Conservation (phyloP, 2,888 invertebrate species). For the Acanthococcus lagerstroemiae region DNA sequence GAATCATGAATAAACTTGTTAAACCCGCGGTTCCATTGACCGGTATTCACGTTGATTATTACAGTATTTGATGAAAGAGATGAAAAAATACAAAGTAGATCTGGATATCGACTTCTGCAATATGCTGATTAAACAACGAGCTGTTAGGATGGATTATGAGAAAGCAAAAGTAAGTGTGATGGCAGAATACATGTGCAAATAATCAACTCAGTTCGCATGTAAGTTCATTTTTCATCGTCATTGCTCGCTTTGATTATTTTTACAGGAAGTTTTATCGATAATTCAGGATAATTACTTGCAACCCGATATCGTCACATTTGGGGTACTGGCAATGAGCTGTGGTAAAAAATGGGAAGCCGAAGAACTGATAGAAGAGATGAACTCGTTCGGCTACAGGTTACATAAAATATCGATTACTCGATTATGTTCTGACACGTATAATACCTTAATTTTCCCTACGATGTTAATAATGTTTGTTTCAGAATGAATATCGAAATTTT, state of each 20-base stretch:
- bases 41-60: slow-evolving; percentile 32
- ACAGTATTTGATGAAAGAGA: slow-evolving; percentile 49
- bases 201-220: no score
- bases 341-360: slow-evolving; percentile 51
- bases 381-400: slow-evolving; percentile 54
- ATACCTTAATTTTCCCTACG: no score
- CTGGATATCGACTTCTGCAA: slow-evolving; percentile 78
- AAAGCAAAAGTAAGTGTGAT: slow-evolving; percentile 59
- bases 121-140: slow-evolving; percentile 70
- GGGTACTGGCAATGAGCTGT: slow-evolving; percentile 72
- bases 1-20: not conserved
- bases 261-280: slow-evolving; percentile 44
- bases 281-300: slow-evolving; percentile 46
- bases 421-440: not conserved
- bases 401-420: no score
- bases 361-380: slow-evolving; percentile 60
- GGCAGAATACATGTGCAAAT: not conserved
- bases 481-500: slow-evolving; percentile 65
- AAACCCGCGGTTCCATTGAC: not conserved
- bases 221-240: not conserved
- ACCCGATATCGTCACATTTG: slow-evolving; percentile 75
- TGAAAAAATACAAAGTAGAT: slow-evolving; percentile 51
- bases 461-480: slow-evolving; percentile 41
- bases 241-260: slow-evolving; percentile 27
- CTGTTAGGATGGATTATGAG: slow-evolving; percentile 56